A percentile compares a stretch with the other conserved stretches of the same genome.
Conservation (phyloP, 1,140 invertebrate genomes). For the Drosophila lacertosa region DNA sequence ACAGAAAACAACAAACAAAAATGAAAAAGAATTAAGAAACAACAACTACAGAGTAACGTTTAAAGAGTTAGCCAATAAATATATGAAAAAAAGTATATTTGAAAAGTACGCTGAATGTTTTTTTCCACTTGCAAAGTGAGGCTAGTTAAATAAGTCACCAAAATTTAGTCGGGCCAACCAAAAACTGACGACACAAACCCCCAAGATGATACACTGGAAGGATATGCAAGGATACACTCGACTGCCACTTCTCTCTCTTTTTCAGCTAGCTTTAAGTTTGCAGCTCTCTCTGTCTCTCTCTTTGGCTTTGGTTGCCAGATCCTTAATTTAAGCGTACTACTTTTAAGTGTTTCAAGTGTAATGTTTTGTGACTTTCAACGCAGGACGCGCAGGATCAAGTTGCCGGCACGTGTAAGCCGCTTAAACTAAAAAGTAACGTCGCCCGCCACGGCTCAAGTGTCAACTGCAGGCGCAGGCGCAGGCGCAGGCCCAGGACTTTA, state of each 20-base stretch:
- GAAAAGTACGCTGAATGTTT: conserved; percentile 73
- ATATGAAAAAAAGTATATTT: conserved; percentile 84
- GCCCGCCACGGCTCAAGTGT: conserved; percentile 38
- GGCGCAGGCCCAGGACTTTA: not conserved
- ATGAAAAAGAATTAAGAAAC: conserved; percentile 69
- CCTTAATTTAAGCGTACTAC: conserved; percentile 16
- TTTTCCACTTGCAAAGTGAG: conserved; percentile 52
- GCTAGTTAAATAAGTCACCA: conserved; percentile 32
- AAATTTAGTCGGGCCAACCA: conserved; percentile 25
- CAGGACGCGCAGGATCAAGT: conserved; percentile 6
- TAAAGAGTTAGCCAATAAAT: conserved; percentile 84
- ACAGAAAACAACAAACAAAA: conserved; percentile 58
- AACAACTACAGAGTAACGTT: conserved; percentile 80
- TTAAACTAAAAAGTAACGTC: conserved; percentile 16
- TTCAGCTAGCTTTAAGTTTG: conserved; percentile 20
- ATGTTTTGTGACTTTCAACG: conserved; percentile 70
- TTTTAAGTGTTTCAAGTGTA: conserved; percentile 24
- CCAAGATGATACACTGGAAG: conserved; percentile 8
- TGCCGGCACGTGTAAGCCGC: conserved; percentile 73
- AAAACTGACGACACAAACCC: not conserved
- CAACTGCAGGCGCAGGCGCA: conserved; percentile 23
- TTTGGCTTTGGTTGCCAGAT: not conserved
- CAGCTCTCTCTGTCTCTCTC: conserved; percentile 3
- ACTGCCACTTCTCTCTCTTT: conserved; percentile 1
- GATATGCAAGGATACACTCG: not conserved